Percentiles rank a stretch among this genome's conserved stretches.
Conservation (phyloP, 2,888 invertebrate species). For the Mylabris sibirica region DNA sequence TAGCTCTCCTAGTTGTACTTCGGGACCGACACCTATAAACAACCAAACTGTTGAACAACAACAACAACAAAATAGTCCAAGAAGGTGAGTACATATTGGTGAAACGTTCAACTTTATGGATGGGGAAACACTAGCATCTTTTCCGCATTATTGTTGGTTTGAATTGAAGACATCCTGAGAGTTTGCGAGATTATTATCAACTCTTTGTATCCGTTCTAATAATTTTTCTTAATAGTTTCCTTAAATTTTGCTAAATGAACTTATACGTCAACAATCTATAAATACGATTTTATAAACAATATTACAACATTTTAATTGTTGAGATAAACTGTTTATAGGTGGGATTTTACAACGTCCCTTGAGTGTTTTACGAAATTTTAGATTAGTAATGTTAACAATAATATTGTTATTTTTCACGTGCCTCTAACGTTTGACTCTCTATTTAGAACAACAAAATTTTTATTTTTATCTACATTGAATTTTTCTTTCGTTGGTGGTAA, state of each 20-base stretch:
- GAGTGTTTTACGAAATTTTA: neutral
- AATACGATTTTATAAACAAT: neutral
- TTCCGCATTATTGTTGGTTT: conserved; percentile 11
- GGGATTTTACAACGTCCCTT: neutral
- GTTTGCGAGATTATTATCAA: conserved; percentile 31
- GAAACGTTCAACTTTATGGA: conserved; percentile 15
- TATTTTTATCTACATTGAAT: neutral
- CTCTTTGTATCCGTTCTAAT: conserved; percentile 40
- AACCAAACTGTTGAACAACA: conserved; percentile 28
- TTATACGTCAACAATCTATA: neutral
- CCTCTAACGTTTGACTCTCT: too few relatives aligned
- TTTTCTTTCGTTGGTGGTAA: conserved; percentile 9
- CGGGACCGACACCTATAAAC: conserved; percentile 45
- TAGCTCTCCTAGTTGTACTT: conserved; percentile 53
- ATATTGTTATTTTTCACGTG: neutral
- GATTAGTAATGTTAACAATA: conserved; percentile 1
- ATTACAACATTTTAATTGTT: neutral
- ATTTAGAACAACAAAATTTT: neutral
- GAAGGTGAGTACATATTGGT: neutral
- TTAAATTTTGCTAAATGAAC: neutral
- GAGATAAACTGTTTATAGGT: neutral
- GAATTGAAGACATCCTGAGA: neutral
- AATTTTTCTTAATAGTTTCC: neutral
- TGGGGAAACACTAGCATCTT: neutral
- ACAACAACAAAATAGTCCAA: conserved; percentile 39